Conservation (phyloP, 1,140 invertebrate genomes). For the Littorina saxatilis region DNA sequence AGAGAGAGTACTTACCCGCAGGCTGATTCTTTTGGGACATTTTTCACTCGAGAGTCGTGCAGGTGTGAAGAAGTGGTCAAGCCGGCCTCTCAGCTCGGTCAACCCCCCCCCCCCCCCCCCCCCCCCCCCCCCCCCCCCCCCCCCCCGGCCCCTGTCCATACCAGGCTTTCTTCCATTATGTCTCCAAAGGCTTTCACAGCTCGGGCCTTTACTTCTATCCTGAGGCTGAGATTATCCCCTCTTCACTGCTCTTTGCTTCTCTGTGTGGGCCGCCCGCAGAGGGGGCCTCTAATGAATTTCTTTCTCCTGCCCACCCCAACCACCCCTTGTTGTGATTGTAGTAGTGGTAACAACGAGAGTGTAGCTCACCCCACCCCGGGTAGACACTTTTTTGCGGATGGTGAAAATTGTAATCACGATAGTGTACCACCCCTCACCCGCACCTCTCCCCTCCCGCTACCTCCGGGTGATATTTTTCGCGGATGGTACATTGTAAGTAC, state of each 20-base stretch:
- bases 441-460: no score
- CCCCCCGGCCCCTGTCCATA: not conserved
- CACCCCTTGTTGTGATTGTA: no score
- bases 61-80: constrained; percentile 26
- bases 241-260: not conserved
- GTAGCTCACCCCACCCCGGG: no score
- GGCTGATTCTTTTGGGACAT: not conserved
- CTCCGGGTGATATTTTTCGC: no score
- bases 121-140: no score
- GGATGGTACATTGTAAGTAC: no score
- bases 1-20: not conserved
- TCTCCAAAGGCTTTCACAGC: no score
- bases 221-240: constrained; percentile 2
- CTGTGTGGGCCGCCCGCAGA: not conserved
- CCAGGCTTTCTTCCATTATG: not conserved
- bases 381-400: no score
- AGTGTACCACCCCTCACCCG: no score
- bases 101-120: not conserved
- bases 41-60: not conserved
- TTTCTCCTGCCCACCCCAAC: not conserved
- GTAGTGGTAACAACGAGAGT: no score
- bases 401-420: no score
- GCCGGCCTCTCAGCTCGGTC: not conserved
- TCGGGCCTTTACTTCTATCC: not conserved
- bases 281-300: constrained; percentile 4